These are phyloP conservation scores for Macquaria australasica DNA, from an alignment of 2,113 vertebrate species.

Conservation along the genomic window DNA sequence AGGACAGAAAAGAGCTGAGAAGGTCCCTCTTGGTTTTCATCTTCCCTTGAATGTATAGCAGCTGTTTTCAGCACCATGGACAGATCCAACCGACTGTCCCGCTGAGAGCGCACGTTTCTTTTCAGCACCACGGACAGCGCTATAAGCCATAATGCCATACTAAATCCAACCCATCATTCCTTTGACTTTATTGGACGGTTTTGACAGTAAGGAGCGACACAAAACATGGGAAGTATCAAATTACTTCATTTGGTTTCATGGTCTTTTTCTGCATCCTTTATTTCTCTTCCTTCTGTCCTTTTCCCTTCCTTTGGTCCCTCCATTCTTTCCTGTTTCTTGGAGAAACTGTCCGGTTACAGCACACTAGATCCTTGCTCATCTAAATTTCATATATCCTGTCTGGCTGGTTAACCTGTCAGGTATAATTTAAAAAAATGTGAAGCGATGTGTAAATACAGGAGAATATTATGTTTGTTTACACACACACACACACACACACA, in stretches of 20 bases:
- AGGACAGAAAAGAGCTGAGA: not conserved
- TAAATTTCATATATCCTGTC: not conserved
- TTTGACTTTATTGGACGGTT: not conserved
- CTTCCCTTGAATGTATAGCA: not conserved
- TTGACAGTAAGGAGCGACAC: not conserved
- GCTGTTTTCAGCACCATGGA: constrained; percentile 35
- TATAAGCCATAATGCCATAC: not conserved
- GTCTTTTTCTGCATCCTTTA: not conserved
- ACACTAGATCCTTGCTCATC: not conserved
- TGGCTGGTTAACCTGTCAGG: constrained; percentile 11
- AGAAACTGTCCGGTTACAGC: not conserved
- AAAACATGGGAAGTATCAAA: no score
- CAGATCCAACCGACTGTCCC: not conserved
- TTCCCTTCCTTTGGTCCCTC: not conserved
- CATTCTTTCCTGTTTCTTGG: not conserved
- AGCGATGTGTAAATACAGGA: not conserved
- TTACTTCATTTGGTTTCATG: not conserved
- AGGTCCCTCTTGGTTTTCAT: not conserved
- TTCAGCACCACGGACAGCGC: constrained; percentile 33
- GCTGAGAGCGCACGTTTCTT: not conserved
- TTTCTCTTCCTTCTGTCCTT: not conserved
- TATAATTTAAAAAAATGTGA: not conserved
- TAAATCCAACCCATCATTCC: not conserved
- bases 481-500: constrained; percentile 1
- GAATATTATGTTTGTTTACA: not conserved